Evolutionary conservation across 2,888 invertebrate species (phyloP).

Genomic region (Dasysyrphus albostriatus): DNA sequence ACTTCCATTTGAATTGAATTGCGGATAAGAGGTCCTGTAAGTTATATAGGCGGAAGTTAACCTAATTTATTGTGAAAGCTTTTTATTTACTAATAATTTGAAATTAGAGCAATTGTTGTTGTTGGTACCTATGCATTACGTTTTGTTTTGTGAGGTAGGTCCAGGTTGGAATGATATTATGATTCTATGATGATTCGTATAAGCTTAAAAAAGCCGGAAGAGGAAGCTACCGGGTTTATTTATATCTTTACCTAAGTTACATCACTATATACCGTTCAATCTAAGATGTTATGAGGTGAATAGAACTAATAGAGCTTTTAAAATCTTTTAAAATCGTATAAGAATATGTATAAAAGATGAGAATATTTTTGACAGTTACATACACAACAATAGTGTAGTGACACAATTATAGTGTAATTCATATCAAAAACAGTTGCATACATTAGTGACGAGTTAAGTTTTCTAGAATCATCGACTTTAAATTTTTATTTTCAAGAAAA

Average conservation of each 20-base stretch:
- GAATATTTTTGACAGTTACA: too few relatives aligned
- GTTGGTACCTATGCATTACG: not conserved
- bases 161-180: slow-evolving; percentile 20
- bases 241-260: not conserved
- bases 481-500: too few relatives aligned
- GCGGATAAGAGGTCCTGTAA: not conserved
- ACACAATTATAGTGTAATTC: too few relatives aligned
- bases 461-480: too few relatives aligned
- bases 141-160: slow-evolving; percentile 26
- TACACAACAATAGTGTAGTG: too few relatives aligned
- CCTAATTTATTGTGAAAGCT: slow-evolving; percentile 29
- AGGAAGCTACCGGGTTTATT: not conserved
- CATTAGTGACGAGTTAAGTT: too few relatives aligned
- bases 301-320: not conserved
- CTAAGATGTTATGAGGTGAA: not conserved
- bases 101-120: slow-evolving; percentile 22
- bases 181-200: not conserved
- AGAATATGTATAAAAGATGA: too few relatives aligned
- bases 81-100: not conserved
- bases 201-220: not conserved
- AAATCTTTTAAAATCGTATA: not conserved
- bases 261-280: not conserved
- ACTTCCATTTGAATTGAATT: not conserved
- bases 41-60: not conserved
- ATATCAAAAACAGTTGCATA: too few relatives aligned